Conservation (phyloP, 2,113 vertebrate genomes). For the Spermophilus dauricus region DNA sequence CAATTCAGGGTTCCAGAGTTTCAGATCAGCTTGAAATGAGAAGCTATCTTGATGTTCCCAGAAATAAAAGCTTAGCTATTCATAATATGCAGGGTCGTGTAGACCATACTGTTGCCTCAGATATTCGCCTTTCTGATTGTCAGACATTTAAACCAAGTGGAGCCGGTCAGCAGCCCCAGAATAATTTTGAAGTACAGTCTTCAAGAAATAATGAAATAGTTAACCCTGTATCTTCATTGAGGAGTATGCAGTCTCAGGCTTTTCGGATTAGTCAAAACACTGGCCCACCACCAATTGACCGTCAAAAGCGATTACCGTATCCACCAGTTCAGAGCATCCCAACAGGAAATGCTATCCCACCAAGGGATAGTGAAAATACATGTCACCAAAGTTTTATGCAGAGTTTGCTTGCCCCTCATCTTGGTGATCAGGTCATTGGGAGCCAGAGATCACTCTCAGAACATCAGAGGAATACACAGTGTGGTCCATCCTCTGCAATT, state of each 20-base stretch:
- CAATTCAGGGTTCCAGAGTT: constrained; percentile 92
- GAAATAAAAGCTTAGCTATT: constrained; percentile 92
- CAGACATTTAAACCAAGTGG: constrained; percentile 94
- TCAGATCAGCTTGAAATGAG: constrained; percentile 96
- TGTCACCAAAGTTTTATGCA: constrained; percentile 99
- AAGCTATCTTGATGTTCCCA: constrained; percentile 94
- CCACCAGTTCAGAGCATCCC: constrained; percentile 93
- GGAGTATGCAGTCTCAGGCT: constrained; percentile 93
- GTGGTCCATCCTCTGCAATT: constrained; percentile 93
- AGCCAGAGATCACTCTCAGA: constrained; percentile 90
- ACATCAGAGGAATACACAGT: constrained; percentile 94
- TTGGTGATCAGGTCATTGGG: constrained; percentile 93
- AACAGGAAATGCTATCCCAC: constrained; percentile 89
- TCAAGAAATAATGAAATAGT: constrained; percentile 95
- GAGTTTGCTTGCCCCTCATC: constrained; percentile 95
- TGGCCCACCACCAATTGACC: constrained; percentile 90
- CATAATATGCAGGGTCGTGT: constrained; percentile 95
- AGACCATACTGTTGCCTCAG: constrained; percentile 91
- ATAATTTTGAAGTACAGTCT: constrained; percentile 94
- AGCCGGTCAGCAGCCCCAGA: constrained; percentile 89
- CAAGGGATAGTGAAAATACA: constrained; percentile 92
- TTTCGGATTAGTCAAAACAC: constrained; percentile 93
- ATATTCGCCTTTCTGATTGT: constrained; percentile 95
- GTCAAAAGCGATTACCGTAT: constrained; percentile 94
- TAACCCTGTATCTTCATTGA: constrained; percentile 90